A percentile compares a stretch with the other conserved stretches of the same genome.
Evolutionary conservation across 2,888 invertebrate genomes (phyloP).

Genomic region (Odontocolon sp.): DNA sequence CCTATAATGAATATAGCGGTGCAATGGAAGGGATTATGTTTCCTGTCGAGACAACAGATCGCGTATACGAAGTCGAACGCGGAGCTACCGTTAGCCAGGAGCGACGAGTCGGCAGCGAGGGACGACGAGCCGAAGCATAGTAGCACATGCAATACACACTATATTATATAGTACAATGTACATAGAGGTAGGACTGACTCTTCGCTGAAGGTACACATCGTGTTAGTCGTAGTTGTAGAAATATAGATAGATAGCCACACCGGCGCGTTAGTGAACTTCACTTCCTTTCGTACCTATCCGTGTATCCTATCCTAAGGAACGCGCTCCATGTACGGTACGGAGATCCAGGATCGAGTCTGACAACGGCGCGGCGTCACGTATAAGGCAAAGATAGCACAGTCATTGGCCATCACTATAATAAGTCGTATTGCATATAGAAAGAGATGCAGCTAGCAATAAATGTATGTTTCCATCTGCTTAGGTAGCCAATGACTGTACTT

Average conservation of each 20-base stretch:
- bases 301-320: constrained; percentile 39
- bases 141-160: constrained; percentile 16
- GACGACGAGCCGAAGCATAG: constrained; percentile 15
- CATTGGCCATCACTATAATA: too few relatives aligned
- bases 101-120: constrained; percentile 38
- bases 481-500: too few relatives aligned
- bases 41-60: constrained; percentile 76
- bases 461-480: too few relatives aligned
- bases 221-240: not conserved
- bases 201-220: not conserved
- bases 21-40: constrained; percentile 75
- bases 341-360: constrained; percentile 7
- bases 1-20: constrained; percentile 20
- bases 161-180: constrained; percentile 6
- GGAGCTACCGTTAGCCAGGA: constrained; percentile 64
- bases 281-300: constrained; percentile 61
- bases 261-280: constrained; percentile 61
- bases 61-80: constrained; percentile 74
- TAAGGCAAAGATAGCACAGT: too few relatives aligned
- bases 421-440: too few relatives aligned
- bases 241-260: constrained; percentile 45
- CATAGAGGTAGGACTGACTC: not conserved
- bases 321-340: constrained; percentile 53
- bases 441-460: too few relatives aligned
- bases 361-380: constrained; percentile 23